Evolutionary conservation across 2,888 invertebrate species (phyloP).

Genomic region (Blastobasis adustella): DNA sequence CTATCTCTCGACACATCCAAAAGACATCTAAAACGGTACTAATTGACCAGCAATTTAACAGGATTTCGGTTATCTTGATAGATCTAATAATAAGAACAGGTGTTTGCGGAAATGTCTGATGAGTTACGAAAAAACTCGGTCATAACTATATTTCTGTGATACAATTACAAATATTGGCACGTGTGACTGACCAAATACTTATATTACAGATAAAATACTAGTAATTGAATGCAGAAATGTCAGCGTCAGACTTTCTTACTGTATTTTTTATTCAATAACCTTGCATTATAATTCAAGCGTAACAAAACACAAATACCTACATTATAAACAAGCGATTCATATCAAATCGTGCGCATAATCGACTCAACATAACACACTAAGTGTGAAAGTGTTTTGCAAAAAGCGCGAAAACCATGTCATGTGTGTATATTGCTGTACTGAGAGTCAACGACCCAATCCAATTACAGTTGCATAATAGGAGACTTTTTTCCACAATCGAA

Average conservation of each 20-base stretch:
- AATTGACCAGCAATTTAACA: no score
- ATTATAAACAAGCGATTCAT: constrained; percentile 21
- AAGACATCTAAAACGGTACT: no score
- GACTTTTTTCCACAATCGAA: constrained; percentile 43
- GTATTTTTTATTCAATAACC: background rate
- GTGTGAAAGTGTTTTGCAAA: constrained; percentile 51
- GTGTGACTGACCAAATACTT: no score
- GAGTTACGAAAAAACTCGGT: no score
- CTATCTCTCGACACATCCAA: no score
- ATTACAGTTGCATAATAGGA: constrained; percentile 61
- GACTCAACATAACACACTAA: constrained; percentile 26
- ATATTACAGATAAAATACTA: background rate
- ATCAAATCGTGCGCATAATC: constrained; percentile 29
- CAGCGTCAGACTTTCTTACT: background rate
- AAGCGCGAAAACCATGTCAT: constrained; percentile 34
- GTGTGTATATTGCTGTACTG: constrained; percentile 40
- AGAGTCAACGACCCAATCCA: constrained; percentile 58
- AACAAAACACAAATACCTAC: constrained; percentile 29
- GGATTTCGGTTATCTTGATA: no score
- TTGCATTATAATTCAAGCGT: constrained; percentile 32
- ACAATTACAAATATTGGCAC: no score
- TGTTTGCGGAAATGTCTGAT: no score
- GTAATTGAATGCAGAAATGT: background rate
- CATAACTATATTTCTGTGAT: no score
- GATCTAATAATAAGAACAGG: no score